Evolutionary conservation across 2,888 invertebrate species (phyloP).

Genomic region (Eupeodes luniger): DNA sequence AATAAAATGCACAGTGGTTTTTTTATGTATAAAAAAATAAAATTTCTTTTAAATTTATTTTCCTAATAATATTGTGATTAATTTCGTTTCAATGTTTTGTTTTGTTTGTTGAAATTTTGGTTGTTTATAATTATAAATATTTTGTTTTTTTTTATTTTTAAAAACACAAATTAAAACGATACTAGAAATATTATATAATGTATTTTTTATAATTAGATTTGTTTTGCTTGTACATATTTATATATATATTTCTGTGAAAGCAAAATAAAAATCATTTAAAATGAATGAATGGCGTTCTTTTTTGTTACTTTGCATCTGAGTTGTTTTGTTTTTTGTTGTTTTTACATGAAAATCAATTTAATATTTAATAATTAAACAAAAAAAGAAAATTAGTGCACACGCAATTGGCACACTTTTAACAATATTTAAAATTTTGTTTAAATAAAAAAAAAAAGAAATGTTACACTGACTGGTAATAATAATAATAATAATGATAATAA

Average conservation of each 20-base stretch:
- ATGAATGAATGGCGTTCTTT: constrained; percentile 10
- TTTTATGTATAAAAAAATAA: constrained; percentile 57
- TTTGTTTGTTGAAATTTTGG: constrained; percentile 1
- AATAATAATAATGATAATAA: constrained; percentile 1
- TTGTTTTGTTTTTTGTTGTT: neutral
- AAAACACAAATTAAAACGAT: constrained; percentile 22
- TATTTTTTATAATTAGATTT: neutral
- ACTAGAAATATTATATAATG: neutral
- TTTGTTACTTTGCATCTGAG: neutral
- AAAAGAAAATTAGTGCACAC: constrained; percentile 8
- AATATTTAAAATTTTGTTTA: constrained; percentile 42
- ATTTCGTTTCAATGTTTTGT: constrained; percentile 20
- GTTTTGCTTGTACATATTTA: neutral
- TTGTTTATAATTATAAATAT: neutral
- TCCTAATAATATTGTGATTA: constrained; percentile 43
- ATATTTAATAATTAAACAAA: neutral
- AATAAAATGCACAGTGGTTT: constrained; percentile 18
- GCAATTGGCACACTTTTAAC: constrained; percentile 34
- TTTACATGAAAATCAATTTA: constrained; percentile 29
- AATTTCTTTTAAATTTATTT: constrained; percentile 45
- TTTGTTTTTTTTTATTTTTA: neutral
- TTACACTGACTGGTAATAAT: constrained; percentile 26
- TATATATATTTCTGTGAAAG: constrained; percentile 12
- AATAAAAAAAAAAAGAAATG: constrained; percentile 12
- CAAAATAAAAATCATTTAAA: constrained; percentile 12